A percentile compares a stretch with the other conserved stretches of the same genome.
These are phyloP conservation scores for Scaptomyza flava DNA, from an alignment of 2,888 invertebrate genomes.

Conservation along the genomic window DNA sequence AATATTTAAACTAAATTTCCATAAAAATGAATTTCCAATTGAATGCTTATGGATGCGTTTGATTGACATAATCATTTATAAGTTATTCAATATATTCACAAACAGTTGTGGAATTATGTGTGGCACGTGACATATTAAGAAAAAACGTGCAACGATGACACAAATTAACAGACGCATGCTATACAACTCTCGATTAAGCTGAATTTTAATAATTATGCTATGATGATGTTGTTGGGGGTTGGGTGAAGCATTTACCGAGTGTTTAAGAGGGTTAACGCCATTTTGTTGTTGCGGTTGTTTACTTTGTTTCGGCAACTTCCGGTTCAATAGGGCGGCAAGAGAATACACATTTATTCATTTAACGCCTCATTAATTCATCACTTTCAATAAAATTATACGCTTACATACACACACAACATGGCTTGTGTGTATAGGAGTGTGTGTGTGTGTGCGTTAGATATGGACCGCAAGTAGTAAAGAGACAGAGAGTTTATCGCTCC, in stretches of 20 bases:
- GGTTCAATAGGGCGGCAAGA: conserved; percentile 81
- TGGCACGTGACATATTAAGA: conserved; percentile 12
- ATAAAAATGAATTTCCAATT: neutral
- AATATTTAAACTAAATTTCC: neutral
- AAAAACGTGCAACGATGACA: neutral
- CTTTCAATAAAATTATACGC: conserved; percentile 81
- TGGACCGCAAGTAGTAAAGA: conserved; percentile 50
- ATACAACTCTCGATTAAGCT: neutral
- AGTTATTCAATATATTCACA: neutral
- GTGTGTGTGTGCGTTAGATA: conserved; percentile 35
- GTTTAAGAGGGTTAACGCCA: conserved; percentile 25
- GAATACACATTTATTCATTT: conserved; percentile 73
- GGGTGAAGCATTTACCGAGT: neutral
- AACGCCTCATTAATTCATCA: conserved; percentile 82
- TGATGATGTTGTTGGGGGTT: conserved; percentile 21
- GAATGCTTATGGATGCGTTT: neutral
- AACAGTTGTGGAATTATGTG: neutral
- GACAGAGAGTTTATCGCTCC: conserved; percentile 21
- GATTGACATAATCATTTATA: neutral
- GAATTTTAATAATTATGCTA: conserved; percentile 43
- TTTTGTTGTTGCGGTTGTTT: conserved; percentile 36
- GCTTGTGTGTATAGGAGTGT: conserved; percentile 10
- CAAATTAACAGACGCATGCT: conserved; percentile 5
- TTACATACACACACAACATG: conserved; percentile 51
- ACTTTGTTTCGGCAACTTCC: conserved; percentile 67